phyloP scores from a whole-genome alignment of 1,140 invertebrate genomes.

The Bombus pascuorum region DNA sequence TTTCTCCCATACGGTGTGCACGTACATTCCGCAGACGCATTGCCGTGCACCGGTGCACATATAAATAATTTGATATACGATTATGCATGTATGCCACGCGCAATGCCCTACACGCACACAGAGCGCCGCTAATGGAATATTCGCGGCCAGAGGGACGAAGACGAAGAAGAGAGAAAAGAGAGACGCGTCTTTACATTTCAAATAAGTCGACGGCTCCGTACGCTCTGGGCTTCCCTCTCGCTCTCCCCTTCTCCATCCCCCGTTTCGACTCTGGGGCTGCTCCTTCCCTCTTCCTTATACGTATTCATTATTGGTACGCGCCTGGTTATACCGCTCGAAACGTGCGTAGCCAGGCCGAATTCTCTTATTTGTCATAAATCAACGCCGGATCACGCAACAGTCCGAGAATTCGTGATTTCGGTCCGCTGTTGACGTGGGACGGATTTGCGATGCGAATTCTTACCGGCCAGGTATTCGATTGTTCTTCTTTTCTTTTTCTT shows the following conservation, averaged over 20 bases:
- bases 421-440: slow-evolving; percentile 45
- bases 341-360: slow-evolving; percentile 69
- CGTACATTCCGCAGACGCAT: slow-evolving; percentile 44
- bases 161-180: slow-evolving; percentile 50
- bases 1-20: slow-evolving; percentile 18
- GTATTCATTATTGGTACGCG: slow-evolving; percentile 80
- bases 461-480: slow-evolving; percentile 50
- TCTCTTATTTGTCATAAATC: slow-evolving; percentile 80
- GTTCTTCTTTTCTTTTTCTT: neutral
- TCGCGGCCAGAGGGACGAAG: slow-evolving; percentile 34
- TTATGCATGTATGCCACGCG: slow-evolving; percentile 75
- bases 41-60: slow-evolving; percentile 55
- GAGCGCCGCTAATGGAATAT: slow-evolving; percentile 69
- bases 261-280: neutral
- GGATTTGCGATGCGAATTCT: slow-evolving; percentile 61
- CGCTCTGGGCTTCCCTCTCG: slow-evolving; percentile 39
- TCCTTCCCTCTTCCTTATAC: slow-evolving; percentile 75
- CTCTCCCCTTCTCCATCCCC: neutral
- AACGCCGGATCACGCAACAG: slow-evolving; percentile 71
- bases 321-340: slow-evolving; percentile 72
- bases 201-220: slow-evolving; percentile 76
- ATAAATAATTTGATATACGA: slow-evolving; percentile 77
- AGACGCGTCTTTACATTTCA: slow-evolving; percentile 79
- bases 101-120: slow-evolving; percentile 67
- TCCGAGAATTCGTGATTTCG: slow-evolving; percentile 65